These are phyloP conservation scores for Diadegma fenestrale DNA, from an alignment of 2,888 invertebrate genomes.

Conservation along the genomic window DNA sequence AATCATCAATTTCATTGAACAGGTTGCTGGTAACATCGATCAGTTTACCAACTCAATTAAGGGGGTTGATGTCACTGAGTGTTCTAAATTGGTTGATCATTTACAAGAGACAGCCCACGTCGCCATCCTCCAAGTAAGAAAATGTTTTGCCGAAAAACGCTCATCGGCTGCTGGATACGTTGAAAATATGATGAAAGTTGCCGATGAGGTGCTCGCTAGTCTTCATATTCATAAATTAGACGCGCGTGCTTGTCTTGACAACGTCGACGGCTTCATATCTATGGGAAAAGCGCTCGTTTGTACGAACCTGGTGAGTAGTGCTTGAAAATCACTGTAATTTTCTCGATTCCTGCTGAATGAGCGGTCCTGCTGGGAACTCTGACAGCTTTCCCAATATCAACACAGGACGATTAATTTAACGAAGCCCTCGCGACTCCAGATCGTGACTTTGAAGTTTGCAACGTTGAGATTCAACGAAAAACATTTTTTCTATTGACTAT, in stretches of 20 bases:
- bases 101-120: slow-evolving; percentile 11
- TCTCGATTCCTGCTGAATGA: neutral
- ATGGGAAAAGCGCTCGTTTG: slow-evolving; percentile 68
- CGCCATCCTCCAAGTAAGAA: slow-evolving; percentile 50
- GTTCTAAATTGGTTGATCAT: slow-evolving; percentile 28
- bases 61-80: slow-evolving; percentile 45
- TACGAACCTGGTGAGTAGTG: slow-evolving; percentile 69
- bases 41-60: neutral
- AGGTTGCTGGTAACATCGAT: slow-evolving; percentile 28
- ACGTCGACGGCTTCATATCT: slow-evolving; percentile 52
- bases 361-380: too few species aligned
- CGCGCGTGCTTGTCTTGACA: slow-evolving; percentile 55
- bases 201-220: slow-evolving; percentile 43
- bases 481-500: too few species aligned
- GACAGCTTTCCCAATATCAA: too few species aligned
- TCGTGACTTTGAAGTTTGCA: too few species aligned
- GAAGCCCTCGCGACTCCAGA: too few species aligned
- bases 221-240: slow-evolving; percentile 60
- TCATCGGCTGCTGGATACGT: slow-evolving; percentile 66
- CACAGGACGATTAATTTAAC: too few species aligned
- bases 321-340: neutral
- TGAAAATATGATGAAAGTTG: slow-evolving; percentile 62
- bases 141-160: slow-evolving; percentile 70
- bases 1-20: neutral
- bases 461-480: too few species aligned